Evolutionary conservation across 2,888 invertebrate species (phyloP).

Genomic region (Chymomyza procnemis): DNA sequence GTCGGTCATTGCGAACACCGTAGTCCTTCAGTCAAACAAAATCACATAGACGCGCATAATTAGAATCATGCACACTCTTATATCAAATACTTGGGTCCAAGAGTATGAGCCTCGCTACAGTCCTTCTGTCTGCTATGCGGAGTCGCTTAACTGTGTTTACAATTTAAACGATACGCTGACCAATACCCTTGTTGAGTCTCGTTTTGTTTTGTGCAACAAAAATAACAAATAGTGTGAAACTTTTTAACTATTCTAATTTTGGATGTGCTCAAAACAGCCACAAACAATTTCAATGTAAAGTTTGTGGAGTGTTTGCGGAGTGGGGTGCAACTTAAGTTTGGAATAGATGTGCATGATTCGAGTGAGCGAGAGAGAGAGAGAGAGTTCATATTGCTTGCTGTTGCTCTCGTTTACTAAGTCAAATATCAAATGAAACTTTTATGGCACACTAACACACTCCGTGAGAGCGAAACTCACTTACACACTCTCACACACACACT

Average conservation of each 20-base stretch:
- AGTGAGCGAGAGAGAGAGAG: too few species aligned
- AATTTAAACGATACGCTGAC: background rate
- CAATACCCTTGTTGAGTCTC: background rate
- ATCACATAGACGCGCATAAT: background rate
- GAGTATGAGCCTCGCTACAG: background rate
- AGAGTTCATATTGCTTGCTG: background rate
- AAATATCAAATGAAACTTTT: slow-evolving; percentile 3
- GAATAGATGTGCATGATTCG: background rate
- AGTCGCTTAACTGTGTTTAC: background rate
- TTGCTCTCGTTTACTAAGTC: background rate
- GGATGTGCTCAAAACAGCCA: background rate
- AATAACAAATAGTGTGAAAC: background rate
- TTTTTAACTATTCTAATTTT: background rate
- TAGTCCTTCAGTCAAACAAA: background rate
- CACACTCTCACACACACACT: background rate
- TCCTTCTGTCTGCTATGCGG: background rate
- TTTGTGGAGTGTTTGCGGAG: background rate
- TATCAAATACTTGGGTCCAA: background rate
- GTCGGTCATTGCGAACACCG: background rate
- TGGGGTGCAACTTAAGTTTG: background rate
- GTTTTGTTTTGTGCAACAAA: background rate
- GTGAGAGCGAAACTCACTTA: background rate
- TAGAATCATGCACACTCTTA: background rate
- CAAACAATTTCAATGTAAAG: background rate
- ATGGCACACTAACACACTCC: background rate